Evolutionary conservation across 2,113 vertebrate species (phyloP), one percentile per base, ranked within the genome.

Genomic region (Scytalopus superciliaris): DNA sequence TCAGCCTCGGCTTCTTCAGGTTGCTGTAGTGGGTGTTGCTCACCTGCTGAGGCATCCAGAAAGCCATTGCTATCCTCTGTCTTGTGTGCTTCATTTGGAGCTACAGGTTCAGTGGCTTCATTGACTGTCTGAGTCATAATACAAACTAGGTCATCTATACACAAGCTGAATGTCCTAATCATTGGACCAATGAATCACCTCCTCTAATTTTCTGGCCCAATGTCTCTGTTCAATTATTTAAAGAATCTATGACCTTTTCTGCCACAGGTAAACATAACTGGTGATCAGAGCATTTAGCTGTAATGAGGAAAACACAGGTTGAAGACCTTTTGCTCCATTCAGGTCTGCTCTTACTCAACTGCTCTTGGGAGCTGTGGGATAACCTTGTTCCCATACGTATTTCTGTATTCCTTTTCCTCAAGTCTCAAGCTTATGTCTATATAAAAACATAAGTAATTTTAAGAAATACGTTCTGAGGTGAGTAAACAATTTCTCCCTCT

Each of bases 191-290:
- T 66, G 90, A 97, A 97, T 73, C 82, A 95, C 28, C 40, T 45
- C 17, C 55, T 90, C 30, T 84, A 84, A 90, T 92, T 94, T 96
- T 95, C 83, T 96, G 63, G 92, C 45, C 72, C 79, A 74, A 55
- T 84, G 56, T 94, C 28, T 93, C 72, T 62, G 27, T 75, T 97
- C 50, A 94, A 94, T 94, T 86, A 97, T 94, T 94, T 86, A 97
- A 59, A 59, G 63, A 94, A 86, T 63, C 21, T 19, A 39, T 77
- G 79, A 83, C 74, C 88, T 92, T 86, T 92, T 77, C 67, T 88
- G 56, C 25, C 37, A 63, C 50, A 70, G 72, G 24, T 31, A 42
- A 77, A 73, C 45, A 70, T 15, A 92, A 27, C 28, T 86, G 42
- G n/a, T 74, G 63, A 86, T 92, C 75, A 76, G 63, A 66, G 40